Percentiles rank a stretch among this genome's conserved stretches.
These are phyloP conservation scores for Nasonovia ribisnigri DNA, from an alignment of 2,888 invertebrate genomes.

Conservation along the genomic window DNA sequence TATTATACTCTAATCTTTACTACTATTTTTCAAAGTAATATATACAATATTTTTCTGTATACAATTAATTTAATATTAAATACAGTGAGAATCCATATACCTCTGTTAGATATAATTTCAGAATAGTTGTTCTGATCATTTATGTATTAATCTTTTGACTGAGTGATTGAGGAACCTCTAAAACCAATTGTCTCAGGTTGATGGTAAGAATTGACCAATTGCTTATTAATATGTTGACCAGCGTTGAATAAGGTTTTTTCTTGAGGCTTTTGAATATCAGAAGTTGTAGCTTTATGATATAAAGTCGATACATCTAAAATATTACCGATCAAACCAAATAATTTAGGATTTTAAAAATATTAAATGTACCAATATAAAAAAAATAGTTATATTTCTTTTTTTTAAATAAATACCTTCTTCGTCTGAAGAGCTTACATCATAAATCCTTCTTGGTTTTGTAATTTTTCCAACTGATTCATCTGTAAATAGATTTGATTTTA, in stretches of 20 bases:
- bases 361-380: background rate
- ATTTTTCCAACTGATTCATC: background rate
- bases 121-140: background rate
- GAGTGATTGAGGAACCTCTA: background rate
- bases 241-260: background rate
- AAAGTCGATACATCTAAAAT: background rate
- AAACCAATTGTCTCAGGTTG: background rate
- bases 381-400: background rate
- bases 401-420: background rate
- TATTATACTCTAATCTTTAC: background rate
- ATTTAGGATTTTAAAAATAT: background rate
- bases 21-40: too few species aligned
- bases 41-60: background rate
- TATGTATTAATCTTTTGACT: background rate
- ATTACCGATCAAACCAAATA: background rate
- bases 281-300: background rate
- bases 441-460: background rate
- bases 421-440: background rate
- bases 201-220: background rate
- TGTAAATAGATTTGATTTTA: background rate
- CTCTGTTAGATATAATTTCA: background rate
- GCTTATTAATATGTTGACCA: background rate
- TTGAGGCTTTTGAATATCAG: background rate
- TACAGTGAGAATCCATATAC: background rate
- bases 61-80: background rate